Evolutionary conservation across 2,888 invertebrate species (phyloP), one percentile per base, ranked within the genome.

Genomic region (Rhaphigaster nebulosa): DNA sequence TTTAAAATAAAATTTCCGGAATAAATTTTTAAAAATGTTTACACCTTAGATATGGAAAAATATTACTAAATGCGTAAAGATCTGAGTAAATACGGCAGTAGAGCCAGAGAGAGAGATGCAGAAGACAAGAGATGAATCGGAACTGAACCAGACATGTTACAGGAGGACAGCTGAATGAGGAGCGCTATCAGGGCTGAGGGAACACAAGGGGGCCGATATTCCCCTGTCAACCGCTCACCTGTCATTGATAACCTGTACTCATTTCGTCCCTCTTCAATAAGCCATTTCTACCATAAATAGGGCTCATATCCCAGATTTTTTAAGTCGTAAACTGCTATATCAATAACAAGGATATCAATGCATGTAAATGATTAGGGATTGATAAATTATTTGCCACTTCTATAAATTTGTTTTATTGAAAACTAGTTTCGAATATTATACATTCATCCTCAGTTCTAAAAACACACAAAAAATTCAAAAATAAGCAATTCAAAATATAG

Each of bases 81-180:
- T 13, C 15, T 65, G 70, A 34, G 70, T 70, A 70, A 70, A 70
- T 70, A 34, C 29, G 1, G 34, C 29, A 23, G 15, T 20, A 10
- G 70, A 76, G 70, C 0, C 34, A 76, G 70, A 76, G 70, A n/a
- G 29, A 65, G 65, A 60, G 60, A 65, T n/a, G 60, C 1, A n/a
- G n/a, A 60, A 60, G 60, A 65, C 65, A 38, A 76, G 70, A 76
- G 70, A 76, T 76, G 38, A 38, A 76, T 76, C 29, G 70, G 70
- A 76, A 76, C 20, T 10, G 34, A 38, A 34, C 34, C 8, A 34
- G 70, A 38, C 70, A 76, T 29, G 65, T 38, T 38, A 2, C 1
- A 18, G 5, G 65, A 65, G 29, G 70, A 76, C 70, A 76, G 70
- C 20, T 76, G 34, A 76, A 76, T 76, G 34, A 65, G 34, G 23